phyloP scores from a whole-genome alignment of 2,797 vertebrate species.

The Heteromormyrus szaboi region DNA sequence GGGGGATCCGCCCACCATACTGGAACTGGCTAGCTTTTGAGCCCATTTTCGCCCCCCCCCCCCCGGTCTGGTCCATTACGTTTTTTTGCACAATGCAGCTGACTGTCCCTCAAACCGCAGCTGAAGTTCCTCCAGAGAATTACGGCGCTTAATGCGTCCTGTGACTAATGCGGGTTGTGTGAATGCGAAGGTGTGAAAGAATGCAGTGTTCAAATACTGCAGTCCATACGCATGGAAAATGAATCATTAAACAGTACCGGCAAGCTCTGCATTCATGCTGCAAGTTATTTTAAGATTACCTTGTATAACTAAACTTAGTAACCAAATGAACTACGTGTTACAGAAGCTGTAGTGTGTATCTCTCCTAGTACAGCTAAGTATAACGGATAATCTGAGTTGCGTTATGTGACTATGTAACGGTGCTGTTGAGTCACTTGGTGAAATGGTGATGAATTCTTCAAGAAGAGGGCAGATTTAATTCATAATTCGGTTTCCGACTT shows the following conservation, averaged over 20 bases:
- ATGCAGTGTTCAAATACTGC: neutral
- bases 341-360: neutral
- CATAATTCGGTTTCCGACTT: neutral
- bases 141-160: neutral
- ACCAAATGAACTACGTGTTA: neutral
- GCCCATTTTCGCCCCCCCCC: neutral
- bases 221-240: neutral
- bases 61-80: neutral
- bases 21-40: neutral
- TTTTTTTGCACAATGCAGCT: neutral
- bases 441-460: neutral
- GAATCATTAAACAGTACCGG: neutral
- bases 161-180: neutral
- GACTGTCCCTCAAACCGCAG: neutral
- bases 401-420: neutral
- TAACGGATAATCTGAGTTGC: neutral
- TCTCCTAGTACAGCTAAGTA: neutral
- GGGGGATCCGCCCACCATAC: neutral
- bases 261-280: neutral
- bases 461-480: neutral
- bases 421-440: neutral
- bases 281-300: neutral
- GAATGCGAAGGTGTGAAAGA: neutral
- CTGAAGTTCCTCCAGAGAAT: neutral
- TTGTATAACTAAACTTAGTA: neutral